Evolutionary conservation across 2,113 vertebrate genomes (phyloP), one percentile per base, ranked within the genome.

Genomic region (Rana temporaria): DNA sequence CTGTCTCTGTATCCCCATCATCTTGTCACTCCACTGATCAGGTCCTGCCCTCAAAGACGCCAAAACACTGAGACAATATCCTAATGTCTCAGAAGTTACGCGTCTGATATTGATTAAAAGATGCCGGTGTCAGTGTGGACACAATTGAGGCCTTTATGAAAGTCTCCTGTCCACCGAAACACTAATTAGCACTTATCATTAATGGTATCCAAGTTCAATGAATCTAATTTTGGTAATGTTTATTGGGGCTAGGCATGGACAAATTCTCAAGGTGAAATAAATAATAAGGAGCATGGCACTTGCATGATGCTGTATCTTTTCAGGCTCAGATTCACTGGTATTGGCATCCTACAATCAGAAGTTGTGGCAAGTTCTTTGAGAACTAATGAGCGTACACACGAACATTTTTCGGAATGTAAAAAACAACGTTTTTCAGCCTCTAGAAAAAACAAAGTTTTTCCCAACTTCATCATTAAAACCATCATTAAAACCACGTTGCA

Each of bases 21-120:
- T 65, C 62, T 52, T 55, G 63, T 80, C 55, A 63, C 78, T 42
- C 8, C 17, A 52, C n/a, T 24, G 32, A 62, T 53, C 62, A 65
- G 68, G 66, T 64, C 59, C 68, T 12, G 79, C 19, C 56, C 56
- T 63, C 19, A 17, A 22, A 81, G 79, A 38, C 38, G 68, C 69
- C 69, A 63, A 38, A 32, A 52, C 12, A 81, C 55, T 71, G 48
- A 17, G 59, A 65, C 38, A 20, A 32, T 67, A 57, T 63, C 56
- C 55, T 64, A 30, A 5, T 60, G 42, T 64, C 78, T 71, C 26
- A 26, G 18, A 60, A 71, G 71, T 34, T 6, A 42, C 55, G 42
- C 62, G 78, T 71, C 66, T 70, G 56, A n/a, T 48, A 80, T 80
- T 80, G 67, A 70, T 80, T 38, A 48, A 62, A 48, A 56, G 20